These are phyloP conservation scores for Solenodon paradoxus DNA, from an alignment of 2,113 vertebrate species.

Conservation along the genomic window DNA sequence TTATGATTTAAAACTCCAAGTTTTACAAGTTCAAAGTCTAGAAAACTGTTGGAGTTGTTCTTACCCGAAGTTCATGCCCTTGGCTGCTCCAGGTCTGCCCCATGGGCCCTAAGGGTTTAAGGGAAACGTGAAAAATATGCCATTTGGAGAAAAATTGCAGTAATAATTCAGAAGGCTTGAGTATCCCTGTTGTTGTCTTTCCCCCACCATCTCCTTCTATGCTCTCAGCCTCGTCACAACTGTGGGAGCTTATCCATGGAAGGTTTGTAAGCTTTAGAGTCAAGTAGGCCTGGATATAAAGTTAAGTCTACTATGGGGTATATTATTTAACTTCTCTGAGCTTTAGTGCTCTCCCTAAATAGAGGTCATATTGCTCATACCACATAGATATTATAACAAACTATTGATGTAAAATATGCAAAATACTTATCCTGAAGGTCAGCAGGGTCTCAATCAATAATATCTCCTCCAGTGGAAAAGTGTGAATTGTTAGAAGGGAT, in stretches of 20 bases:
- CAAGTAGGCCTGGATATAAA: not conserved
- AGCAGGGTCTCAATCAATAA: not conserved
- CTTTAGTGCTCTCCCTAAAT: not conserved
- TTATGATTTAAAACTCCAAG: not conserved
- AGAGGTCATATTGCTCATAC: not conserved
- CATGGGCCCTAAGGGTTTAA: not conserved
- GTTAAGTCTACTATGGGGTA: rapidly evolving
- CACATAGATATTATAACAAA: not conserved
- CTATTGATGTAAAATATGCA: not conserved
- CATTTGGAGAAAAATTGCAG: not conserved
- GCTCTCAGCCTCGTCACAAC: not conserved
- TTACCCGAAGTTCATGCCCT: not conserved
- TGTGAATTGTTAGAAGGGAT: rapidly evolving
- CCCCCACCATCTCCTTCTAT: not conserved
- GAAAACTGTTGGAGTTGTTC: not conserved
- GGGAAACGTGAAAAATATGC: not conserved
- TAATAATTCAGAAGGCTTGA: not conserved
- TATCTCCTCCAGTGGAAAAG: not conserved
- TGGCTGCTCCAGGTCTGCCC: rapidly evolving
- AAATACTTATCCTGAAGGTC: not conserved
- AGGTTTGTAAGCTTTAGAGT: not conserved
- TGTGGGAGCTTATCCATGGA: rapidly evolving
- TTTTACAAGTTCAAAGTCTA: not conserved
- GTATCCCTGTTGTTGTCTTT: not conserved
- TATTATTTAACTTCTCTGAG: not conserved